phyloP scores from a whole-genome alignment of 2,113 vertebrate genomes.

The Esox niger region DNA sequence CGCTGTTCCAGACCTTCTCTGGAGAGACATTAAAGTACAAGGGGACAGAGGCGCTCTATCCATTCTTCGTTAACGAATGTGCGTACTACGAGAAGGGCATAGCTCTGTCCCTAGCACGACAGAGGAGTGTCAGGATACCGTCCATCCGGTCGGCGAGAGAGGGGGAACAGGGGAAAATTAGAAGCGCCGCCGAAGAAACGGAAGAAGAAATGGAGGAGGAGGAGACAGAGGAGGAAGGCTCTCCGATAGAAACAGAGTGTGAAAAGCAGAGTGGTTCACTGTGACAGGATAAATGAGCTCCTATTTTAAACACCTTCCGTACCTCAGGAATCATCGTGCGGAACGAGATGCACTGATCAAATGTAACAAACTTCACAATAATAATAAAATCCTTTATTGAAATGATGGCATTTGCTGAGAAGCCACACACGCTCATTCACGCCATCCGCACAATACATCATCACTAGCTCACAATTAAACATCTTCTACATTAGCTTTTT shows the following conservation, averaged over 20 bases:
- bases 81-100: slow-evolving; percentile 72
- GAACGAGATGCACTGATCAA: not conserved
- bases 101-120: slow-evolving; percentile 62
- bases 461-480: slow-evolving; percentile 8
- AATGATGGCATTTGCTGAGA: not conserved
- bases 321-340: slow-evolving; percentile 3
- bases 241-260: not conserved
- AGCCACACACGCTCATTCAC: not conserved
- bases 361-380: not conserved
- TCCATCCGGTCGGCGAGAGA: slow-evolving; percentile 43
- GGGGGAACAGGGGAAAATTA: slow-evolving; percentile 15
- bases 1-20: slow-evolving; percentile 68
- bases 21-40: slow-evolving; percentile 60
- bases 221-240: not conserved
- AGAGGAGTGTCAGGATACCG: slow-evolving; percentile 49
- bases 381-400: not conserved
- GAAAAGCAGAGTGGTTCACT: not conserved
- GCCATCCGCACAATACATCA: too few relatives aligned
- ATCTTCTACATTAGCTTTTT: not conserved
- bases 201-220: not conserved
- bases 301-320: not conserved
- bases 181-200: not conserved
- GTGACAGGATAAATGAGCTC: not conserved
- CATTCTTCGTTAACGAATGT: slow-evolving; percentile 71
- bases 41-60: slow-evolving; percentile 59